These are phyloP conservation scores for Drosophila kambysellisi DNA, from an alignment of 2,888 invertebrate genomes.

Conservation along the genomic window DNA sequence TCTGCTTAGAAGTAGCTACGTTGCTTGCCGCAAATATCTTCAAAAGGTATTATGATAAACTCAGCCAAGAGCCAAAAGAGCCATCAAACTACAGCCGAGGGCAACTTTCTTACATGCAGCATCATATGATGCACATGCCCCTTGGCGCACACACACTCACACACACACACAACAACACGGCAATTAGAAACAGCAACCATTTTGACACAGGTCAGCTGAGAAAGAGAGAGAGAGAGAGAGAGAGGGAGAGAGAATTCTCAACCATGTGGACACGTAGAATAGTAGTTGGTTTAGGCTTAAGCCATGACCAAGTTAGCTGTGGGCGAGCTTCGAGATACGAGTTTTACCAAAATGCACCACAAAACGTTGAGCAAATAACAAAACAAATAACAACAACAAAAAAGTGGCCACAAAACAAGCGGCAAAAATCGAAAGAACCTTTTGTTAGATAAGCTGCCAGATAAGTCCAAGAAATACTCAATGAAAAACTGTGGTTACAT, in stretches of 20 bases:
- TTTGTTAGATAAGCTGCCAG: conserved; percentile 22
- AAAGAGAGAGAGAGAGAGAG: neutral
- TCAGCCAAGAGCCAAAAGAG: conserved; percentile 24
- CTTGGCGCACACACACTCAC: conserved; percentile 24
- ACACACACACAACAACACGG: conserved; percentile 38
- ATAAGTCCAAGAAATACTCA: conserved; percentile 5
- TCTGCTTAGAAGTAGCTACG: conserved; percentile 42
- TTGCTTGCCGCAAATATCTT: conserved; percentile 60
- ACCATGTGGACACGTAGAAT: conserved; percentile 53
- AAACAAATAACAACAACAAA: conserved; percentile 1
- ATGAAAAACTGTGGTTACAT: neutral
- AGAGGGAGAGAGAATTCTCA: conserved; percentile 7
- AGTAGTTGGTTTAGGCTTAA: conserved; percentile 55
- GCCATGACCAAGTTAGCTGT: conserved; percentile 31
- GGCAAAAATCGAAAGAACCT: conserved; percentile 11
- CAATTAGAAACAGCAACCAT: conserved; percentile 67
- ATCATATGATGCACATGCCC: conserved; percentile 52
- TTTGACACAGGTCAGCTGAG: conserved; percentile 48
- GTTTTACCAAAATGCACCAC: conserved; percentile 28
- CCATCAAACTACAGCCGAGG: conserved; percentile 19
- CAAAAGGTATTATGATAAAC: conserved; percentile 68
- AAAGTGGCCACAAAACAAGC: neutral
- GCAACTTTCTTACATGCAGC: conserved; percentile 56
- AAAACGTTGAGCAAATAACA: conserved; percentile 17
- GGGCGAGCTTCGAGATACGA: conserved; percentile 27